These are phyloP conservation scores for Euphonia xanthogaster DNA, from an alignment of 2,797 vertebrate genomes.

Conservation along the genomic window DNA sequence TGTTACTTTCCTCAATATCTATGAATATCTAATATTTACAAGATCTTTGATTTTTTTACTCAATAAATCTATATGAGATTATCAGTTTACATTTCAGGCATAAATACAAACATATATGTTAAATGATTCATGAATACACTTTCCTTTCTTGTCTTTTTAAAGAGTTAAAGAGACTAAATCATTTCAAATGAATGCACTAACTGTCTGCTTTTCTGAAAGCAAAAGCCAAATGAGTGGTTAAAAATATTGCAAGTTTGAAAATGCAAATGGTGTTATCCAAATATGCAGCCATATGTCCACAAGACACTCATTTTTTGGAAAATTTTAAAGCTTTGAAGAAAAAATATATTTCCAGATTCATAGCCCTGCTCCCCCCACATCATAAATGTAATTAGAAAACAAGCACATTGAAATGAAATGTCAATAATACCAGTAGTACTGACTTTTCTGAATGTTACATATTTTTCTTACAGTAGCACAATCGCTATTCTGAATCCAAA, in stretches of 20 bases:
- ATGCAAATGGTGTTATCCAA: slow-evolving; percentile 85
- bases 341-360: slow-evolving; percentile 74
- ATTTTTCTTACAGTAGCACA: slow-evolving; percentile 46
- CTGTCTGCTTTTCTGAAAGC: slow-evolving; percentile 80
- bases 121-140: slow-evolving; percentile 63
- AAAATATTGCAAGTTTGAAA: slow-evolving; percentile 82
- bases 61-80: slow-evolving; percentile 41
- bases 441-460: slow-evolving; percentile 23
- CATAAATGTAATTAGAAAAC: slow-evolving; percentile 27
- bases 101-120: slow-evolving; percentile 66
- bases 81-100: slow-evolving; percentile 50
- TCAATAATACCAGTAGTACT: slow-evolving; percentile 29
- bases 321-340: slow-evolving; percentile 77
- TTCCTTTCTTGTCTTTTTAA: slow-evolving; percentile 59
- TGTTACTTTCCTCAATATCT: slow-evolving; percentile 13
- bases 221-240: slow-evolving; percentile 80
- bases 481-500: slow-evolving; percentile 14
- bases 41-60: slow-evolving; percentile 24
- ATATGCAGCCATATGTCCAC: slow-evolving; percentile 84
- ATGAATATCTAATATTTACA: slow-evolving; percentile 33
- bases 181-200: slow-evolving; percentile 75
- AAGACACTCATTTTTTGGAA: slow-evolving; percentile 76
- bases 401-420: slow-evolving; percentile 44
- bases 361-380: not conserved
- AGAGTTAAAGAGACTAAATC: slow-evolving; percentile 74